Evolutionary conservation across 2,797 vertebrate species (phyloP).

Genomic region (Furcifer pardalis): DNA sequence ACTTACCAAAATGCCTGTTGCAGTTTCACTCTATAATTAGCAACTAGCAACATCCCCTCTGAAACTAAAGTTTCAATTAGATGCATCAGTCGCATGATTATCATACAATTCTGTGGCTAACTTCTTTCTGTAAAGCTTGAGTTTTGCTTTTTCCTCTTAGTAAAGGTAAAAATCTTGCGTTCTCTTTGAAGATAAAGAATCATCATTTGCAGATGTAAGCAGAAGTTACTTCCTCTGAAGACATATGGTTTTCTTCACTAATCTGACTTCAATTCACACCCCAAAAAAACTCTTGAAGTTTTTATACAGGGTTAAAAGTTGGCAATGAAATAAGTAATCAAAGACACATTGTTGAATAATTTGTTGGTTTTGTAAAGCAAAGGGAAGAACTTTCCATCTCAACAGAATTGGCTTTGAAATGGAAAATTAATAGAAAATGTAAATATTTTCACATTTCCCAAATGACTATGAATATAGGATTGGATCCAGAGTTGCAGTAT

Average conservation of each 20-base stretch:
- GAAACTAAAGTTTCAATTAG: constrained; percentile 1
- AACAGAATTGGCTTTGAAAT: constrained; percentile 58
- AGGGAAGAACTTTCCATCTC: constrained; percentile 53
- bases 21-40: constrained; percentile 4
- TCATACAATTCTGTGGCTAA: not conserved
- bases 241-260: constrained; percentile 57
- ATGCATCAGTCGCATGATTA: not conserved
- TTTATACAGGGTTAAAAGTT: constrained; percentile 54
- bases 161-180: constrained; percentile 56
- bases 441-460: constrained; percentile 36
- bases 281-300: constrained; percentile 29
- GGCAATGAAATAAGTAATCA: constrained; percentile 57
- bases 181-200: constrained; percentile 53
- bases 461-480: constrained; percentile 46
- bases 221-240: constrained; percentile 54
- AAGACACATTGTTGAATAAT: constrained; percentile 44
- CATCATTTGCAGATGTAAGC: constrained; percentile 55
- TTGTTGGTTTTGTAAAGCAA: constrained; percentile 19
- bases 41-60: not conserved
- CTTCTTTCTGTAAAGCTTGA: accelerated
- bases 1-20: not conserved
- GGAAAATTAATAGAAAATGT: constrained; percentile 59
- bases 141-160: constrained; percentile 11
- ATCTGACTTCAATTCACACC: constrained; percentile 54
- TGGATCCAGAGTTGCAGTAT: not conserved